Percentiles rank a stretch among this genome's conserved stretches.
Conservation (phyloP, 92 coral and sea anemone species). For the Epizoanthus stellaris region DNA sequence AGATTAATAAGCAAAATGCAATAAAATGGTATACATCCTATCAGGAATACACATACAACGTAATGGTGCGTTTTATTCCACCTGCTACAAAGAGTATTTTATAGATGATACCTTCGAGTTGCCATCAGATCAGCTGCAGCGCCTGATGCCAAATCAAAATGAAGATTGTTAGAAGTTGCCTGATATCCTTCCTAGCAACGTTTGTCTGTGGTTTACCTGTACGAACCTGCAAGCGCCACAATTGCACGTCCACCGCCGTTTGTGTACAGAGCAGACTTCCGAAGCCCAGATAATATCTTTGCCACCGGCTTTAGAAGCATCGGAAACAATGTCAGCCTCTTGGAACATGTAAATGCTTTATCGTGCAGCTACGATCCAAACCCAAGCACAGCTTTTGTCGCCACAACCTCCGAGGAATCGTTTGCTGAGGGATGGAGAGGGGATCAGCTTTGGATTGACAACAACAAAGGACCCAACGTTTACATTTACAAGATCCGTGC, state of each 20-base stretch:
- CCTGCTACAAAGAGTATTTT: not conserved
- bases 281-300: conserved; percentile 6
- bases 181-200: not conserved
- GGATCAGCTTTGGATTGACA: conserved; percentile 32
- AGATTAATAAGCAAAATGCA: too few species aligned
- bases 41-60: not conserved
- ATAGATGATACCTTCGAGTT: not conserved
- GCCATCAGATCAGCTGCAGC: not conserved
- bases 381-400: conserved; percentile 39
- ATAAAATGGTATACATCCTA: too few species aligned
- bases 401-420: conserved; percentile 28
- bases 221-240: not conserved
- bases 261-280: conserved; percentile 30
- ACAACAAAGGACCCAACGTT: conserved; percentile 10
- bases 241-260: conserved; percentile 1
- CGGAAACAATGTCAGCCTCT: conserved; percentile 1
- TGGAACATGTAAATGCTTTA: conserved; percentile 14
- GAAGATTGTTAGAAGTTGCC: not conserved
- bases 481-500: conserved; percentile 38
- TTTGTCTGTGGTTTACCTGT: not conserved
- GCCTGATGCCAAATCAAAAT: not conserved
- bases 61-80: not conserved
- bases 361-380: conserved; percentile 31
- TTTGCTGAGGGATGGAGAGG: conserved; percentile 33
- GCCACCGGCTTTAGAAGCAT: not conserved